Conservation (phyloP, 2,888 invertebrate genomes). For the Leptothorax acervorum region DNA sequence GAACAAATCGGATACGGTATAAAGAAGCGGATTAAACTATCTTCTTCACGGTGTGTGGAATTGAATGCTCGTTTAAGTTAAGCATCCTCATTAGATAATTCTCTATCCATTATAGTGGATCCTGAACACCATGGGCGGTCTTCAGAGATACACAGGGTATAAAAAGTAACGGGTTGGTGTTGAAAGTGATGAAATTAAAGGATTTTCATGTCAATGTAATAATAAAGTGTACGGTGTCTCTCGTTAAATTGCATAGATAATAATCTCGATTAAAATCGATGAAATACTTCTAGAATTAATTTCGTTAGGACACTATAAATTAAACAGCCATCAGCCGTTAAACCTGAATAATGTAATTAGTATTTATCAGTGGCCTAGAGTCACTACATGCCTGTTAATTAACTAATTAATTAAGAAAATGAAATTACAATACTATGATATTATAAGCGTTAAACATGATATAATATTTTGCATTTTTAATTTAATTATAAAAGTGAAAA, state of each 20-base stretch:
- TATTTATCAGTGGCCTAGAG: neutral
- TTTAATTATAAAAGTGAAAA: neutral
- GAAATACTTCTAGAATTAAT: slow-evolving; percentile 10
- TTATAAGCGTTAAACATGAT: neutral
- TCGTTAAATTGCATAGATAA: neutral
- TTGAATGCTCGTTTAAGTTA: slow-evolving; percentile 61
- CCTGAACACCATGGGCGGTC: slow-evolving; percentile 69
- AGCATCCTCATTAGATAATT: slow-evolving; percentile 74
- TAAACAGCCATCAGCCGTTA: neutral
- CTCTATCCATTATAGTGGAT: slow-evolving; percentile 63
- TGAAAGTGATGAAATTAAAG: slow-evolving; percentile 69
- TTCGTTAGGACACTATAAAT: neutral
- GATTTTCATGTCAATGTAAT: slow-evolving; percentile 54
- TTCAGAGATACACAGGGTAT: slow-evolving; percentile 28
- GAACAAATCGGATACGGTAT: slow-evolving; percentile 44
- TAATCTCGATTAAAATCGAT: neutral
- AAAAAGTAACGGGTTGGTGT: slow-evolving; percentile 56
- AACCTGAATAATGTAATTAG: slow-evolving; percentile 8
- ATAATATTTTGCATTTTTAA: neutral
- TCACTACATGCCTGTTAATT: neutral
- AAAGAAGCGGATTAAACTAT: slow-evolving; percentile 60
- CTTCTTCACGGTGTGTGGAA: slow-evolving; percentile 62
- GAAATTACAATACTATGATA: neutral
- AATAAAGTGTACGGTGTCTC: slow-evolving; percentile 13
- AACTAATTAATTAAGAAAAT: neutral